These are phyloP conservation scores for Myotis myotis DNA, from an alignment of 2,797 vertebrate species.

Conservation along the genomic window DNA sequence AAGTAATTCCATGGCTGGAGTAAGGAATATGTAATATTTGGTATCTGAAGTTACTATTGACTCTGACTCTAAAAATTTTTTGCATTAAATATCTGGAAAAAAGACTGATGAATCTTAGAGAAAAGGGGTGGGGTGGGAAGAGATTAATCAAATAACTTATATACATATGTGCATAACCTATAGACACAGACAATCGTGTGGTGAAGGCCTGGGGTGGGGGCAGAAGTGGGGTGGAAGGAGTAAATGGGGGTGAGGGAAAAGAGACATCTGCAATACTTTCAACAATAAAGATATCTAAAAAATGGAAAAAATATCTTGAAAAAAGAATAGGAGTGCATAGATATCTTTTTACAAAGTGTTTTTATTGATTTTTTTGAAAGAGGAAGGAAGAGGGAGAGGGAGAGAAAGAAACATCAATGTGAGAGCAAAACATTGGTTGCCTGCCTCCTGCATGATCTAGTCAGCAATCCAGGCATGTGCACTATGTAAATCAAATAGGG, in stretches of 20 bases:
- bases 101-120: no score
- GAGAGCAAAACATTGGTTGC: neutral
- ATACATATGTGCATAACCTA: no score
- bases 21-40: neutral
- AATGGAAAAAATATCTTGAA: neutral
- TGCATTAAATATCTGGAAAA: neutral
- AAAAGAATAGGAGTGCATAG: neutral
- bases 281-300: neutral
- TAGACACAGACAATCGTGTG: no score
- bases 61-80: neutral
- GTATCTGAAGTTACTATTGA: neutral
- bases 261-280: no score
- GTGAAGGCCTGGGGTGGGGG: no score
- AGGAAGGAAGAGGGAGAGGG: neutral
- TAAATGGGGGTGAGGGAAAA: no score
- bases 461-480: neutral
- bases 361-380: neutral
- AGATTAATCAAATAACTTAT: no score
- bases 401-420: neutral
- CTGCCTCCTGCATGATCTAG: neutral
- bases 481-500: neutral
- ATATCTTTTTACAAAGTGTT: neutral
- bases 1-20: neutral
- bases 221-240: no score
- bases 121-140: no score